phyloP scores from a whole-genome alignment of 2,888 invertebrate species.

The Rotaria sp. region DNA sequence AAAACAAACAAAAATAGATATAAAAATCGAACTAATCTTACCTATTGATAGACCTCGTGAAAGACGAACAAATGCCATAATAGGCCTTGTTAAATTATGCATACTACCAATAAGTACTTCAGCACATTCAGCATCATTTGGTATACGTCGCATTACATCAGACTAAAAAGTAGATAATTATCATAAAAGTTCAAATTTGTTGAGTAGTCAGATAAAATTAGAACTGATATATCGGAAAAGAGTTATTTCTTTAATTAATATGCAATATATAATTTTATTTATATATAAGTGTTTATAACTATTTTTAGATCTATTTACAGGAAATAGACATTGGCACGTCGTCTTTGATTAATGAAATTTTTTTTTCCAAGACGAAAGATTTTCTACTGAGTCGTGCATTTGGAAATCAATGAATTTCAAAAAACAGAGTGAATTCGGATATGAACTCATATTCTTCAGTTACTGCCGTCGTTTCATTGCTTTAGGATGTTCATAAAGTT shows the following conservation, averaged over 20 bases:
- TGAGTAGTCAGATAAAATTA: too few species aligned
- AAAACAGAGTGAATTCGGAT: not conserved
- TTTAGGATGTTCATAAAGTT: too few species aligned
- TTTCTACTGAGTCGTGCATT: not conserved
- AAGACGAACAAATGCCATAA: slow-evolving; percentile 44
- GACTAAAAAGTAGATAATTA: not conserved
- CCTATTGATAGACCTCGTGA: slow-evolving; percentile 46
- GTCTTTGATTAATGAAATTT: not conserved
- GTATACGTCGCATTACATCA: slow-evolving; percentile 25
- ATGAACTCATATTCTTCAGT: not conserved
- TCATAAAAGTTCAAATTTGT: too few species aligned
- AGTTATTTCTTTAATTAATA: too few species aligned
- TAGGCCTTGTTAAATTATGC: slow-evolving; percentile 28
- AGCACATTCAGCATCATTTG: slow-evolving; percentile 32
- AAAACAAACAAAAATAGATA: not conserved
- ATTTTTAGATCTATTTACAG: not conserved
- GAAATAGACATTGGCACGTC: not conserved
- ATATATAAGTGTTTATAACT: not conserved
- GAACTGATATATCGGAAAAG: too few species aligned
- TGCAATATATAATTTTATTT: not conserved
- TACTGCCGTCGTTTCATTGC: too few species aligned
- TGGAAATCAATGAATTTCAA: not conserved
- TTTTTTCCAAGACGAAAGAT: not conserved
- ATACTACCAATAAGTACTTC: slow-evolving; percentile 35
- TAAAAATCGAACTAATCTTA: not conserved